These are phyloP conservation scores for Theristus sp. DNA, from an alignment of 2,888 invertebrate species.

Conservation along the genomic window DNA sequence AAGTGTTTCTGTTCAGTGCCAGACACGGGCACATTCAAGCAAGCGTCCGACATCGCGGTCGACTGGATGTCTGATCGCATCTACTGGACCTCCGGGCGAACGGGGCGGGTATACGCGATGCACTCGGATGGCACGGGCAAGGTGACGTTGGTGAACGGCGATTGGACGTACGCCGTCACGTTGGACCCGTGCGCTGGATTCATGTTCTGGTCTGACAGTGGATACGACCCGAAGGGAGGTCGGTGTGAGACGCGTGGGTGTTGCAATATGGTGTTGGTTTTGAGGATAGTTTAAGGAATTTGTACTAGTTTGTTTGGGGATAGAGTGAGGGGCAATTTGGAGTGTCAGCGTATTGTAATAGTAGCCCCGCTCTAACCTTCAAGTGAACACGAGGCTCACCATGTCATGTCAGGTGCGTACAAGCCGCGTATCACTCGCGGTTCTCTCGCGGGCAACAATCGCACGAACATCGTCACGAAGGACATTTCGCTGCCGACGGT, in stretches of 20 bases:
- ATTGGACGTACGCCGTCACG: conserved; percentile 78
- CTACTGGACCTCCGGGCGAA: conserved; percentile 90
- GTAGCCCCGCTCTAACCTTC: too few relatives aligned
- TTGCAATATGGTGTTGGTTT: neutral
- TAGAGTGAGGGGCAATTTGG: too few relatives aligned
- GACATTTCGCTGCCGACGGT: conserved; percentile 87
- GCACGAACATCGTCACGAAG: conserved; percentile 62
- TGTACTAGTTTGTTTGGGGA: too few relatives aligned
- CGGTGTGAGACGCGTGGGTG: neutral
- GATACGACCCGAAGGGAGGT: conserved; percentile 22
- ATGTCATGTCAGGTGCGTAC: too few relatives aligned
- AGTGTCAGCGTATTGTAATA: too few relatives aligned
- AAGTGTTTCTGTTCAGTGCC: too few relatives aligned
- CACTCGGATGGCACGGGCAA: conserved; percentile 65
- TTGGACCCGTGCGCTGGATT: conserved; percentile 84
- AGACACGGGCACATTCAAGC: conserved; percentile 13
- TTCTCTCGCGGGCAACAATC: conserved; percentile 8
- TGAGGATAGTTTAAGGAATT: too few relatives aligned
- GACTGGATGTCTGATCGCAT: conserved; percentile 95
- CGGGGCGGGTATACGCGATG: conserved; percentile 83
- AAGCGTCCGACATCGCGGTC: conserved; percentile 34
- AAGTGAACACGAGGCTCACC: too few relatives aligned
- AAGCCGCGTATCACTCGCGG: neutral
- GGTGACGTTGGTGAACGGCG: conserved; percentile 78
- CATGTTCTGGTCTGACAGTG: conserved; percentile 67